Base-by-base conservation (phyloP, 2,888 invertebrate genomes). In the Buathra laborator region DNA sequence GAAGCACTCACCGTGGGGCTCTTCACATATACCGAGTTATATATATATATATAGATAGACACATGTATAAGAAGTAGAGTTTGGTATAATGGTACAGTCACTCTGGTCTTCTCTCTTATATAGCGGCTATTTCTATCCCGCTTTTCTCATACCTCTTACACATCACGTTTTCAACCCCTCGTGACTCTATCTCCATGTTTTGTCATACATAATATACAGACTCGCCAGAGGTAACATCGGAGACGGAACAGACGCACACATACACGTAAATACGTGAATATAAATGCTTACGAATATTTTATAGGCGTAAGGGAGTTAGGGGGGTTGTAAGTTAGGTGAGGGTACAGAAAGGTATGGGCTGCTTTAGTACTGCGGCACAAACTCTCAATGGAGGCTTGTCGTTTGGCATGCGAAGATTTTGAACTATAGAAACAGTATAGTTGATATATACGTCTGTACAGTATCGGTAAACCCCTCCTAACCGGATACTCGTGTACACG, bases 251-350 rank as follows among this genome's bases (percentile, higher is more conserved):
- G n/a, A 44, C 29, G 32, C 3, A 32, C 29, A 46, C 12, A 59
- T 16, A 46, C 19, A 59, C 43, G 32, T 70, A 75, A 75, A 84
- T 77, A 84, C 70, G 74, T 71, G 74, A 81, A 84, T 84, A 78
- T 66, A 78, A 81, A 84, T 78, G 70, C 78, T 24, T 70, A 78
- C 68, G 81, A 81, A 84, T 84, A 84, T 84, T 84, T 81, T 66
- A 77, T 78, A 81, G 14, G 56, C 12, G 62, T 59, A n/a, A 48
- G 48, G n/a, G 3, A 14, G 56, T 64, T 48, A 66, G 70, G 70
- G 70, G 64, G 37, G 74, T 6, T 64, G 62, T 3, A 0, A 0
- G 9, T n/a, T 37, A 56, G 16, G 29, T 6, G 37, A 32, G 32
- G 5, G 16, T 48, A 48, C 56, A 9, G 56, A 19, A 19, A 56